phyloP scores from a whole-genome alignment of 1,140 invertebrate genomes.

The Leptinotarsa undecemlineata region DNA sequence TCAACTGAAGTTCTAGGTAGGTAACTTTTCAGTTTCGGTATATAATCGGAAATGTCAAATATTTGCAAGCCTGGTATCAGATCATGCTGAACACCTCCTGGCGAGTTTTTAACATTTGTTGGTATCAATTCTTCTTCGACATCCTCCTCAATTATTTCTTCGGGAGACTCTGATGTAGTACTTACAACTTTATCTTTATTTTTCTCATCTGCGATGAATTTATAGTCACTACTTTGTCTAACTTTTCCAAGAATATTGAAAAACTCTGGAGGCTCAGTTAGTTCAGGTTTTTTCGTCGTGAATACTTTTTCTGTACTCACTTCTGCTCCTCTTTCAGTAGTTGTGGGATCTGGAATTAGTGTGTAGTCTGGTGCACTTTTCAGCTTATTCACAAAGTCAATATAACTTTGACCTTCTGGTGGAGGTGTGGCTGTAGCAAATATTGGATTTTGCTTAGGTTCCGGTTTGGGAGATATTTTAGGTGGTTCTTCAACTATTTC shows the following conservation, averaged over 20 bases:
- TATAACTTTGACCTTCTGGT: conserved; percentile 45
- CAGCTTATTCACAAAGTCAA: conserved; percentile 48
- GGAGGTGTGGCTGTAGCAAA: conserved; percentile 38
- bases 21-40: conserved; percentile 47
- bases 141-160: conserved; percentile 38
- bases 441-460: conserved; percentile 32
- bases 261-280: conserved; percentile 48
- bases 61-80: conserved; percentile 39
- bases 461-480: conserved; percentile 29
- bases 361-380: conserved; percentile 46
- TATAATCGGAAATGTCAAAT: conserved; percentile 49
- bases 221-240: conserved; percentile 43
- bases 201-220: conserved; percentile 44
- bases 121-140: conserved; percentile 35
- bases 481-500: conserved; percentile 43
- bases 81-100: conserved; percentile 36
- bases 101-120: conserved; percentile 43
- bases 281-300: conserved; percentile 29
- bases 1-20: conserved; percentile 48
- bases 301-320: conserved; percentile 29
- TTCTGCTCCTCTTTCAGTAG: conserved; percentile 37
- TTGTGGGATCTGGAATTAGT: conserved; percentile 47
- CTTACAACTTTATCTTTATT: conserved; percentile 36
- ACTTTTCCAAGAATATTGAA: conserved; percentile 48
- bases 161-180: conserved; percentile 31